These are phyloP conservation scores for Strix uralensis DNA, from an alignment of 2,113 vertebrate species.

Conservation along the genomic window DNA sequence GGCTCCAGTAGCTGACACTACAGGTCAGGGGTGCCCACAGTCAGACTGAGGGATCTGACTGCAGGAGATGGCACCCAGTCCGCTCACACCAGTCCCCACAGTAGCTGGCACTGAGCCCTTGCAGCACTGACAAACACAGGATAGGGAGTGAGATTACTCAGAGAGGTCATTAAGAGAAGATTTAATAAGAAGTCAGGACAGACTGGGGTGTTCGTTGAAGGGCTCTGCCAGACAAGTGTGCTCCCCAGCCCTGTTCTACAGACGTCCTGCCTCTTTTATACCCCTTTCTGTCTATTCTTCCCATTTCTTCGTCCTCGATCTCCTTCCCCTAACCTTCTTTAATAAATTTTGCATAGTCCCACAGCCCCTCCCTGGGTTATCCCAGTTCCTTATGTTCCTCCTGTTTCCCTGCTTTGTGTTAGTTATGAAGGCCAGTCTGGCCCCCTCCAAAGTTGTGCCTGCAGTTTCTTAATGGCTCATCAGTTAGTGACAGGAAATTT, in stretches of 20 bases:
- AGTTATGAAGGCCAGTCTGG: neutral
- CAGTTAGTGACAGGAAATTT: neutral
- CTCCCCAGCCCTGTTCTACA: neutral
- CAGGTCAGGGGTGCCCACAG: too few relatives aligned
- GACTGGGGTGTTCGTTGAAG: neutral
- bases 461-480: neutral
- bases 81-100: neutral
- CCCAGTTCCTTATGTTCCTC: neutral
- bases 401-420: neutral
- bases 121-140: neutral
- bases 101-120: neutral
- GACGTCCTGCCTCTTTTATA: neutral
- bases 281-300: neutral
- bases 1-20: neutral
- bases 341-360: neutral
- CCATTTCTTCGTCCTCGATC: accelerated
- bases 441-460: neutral
- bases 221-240: neutral
- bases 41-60: neutral
- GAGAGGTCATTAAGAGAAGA: neutral
- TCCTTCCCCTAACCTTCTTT: neutral
- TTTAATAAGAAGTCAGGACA: neutral
- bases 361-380: neutral
- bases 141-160: neutral
- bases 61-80: neutral